These are phyloP conservation scores for Willowsia nigromaculata DNA, from an alignment of 2,888 invertebrate species.

Conservation along the genomic window DNA sequence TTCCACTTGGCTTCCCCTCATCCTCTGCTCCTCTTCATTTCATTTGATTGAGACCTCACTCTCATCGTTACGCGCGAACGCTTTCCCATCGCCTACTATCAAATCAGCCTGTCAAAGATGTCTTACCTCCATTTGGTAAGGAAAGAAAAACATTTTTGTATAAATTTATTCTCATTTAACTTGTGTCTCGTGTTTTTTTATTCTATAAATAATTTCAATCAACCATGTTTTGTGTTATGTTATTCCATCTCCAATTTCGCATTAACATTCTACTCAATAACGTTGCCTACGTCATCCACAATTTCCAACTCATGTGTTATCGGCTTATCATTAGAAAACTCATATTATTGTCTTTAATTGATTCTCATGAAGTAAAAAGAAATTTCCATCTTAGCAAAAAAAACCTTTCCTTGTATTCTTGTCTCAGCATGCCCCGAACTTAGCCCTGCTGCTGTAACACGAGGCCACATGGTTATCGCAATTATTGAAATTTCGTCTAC, in stretches of 20 bases:
- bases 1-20: conserved; percentile 18
- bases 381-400: background rate
- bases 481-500: too few species aligned
- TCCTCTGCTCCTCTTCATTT: background rate
- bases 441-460: too few species aligned
- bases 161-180: background rate
- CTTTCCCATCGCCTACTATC: background rate
- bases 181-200: background rate
- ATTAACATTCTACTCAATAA: background rate
- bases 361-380: background rate
- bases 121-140: conserved; percentile 74
- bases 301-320: background rate
- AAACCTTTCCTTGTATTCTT: background rate
- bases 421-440: background rate
- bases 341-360: background rate
- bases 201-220: too few species aligned
- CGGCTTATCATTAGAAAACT: background rate
- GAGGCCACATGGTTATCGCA: too few species aligned
- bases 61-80: background rate
- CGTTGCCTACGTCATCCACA: background rate
- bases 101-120: conserved; percentile 63
- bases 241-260: background rate
- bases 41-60: background rate
- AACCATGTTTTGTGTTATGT: too few species aligned
- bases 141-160: background rate